Percentiles rank a stretch among this genome's conserved stretches.
These are phyloP conservation scores for Grallaria varia DNA, from an alignment of 2,113 vertebrate species.

Conservation along the genomic window DNA sequence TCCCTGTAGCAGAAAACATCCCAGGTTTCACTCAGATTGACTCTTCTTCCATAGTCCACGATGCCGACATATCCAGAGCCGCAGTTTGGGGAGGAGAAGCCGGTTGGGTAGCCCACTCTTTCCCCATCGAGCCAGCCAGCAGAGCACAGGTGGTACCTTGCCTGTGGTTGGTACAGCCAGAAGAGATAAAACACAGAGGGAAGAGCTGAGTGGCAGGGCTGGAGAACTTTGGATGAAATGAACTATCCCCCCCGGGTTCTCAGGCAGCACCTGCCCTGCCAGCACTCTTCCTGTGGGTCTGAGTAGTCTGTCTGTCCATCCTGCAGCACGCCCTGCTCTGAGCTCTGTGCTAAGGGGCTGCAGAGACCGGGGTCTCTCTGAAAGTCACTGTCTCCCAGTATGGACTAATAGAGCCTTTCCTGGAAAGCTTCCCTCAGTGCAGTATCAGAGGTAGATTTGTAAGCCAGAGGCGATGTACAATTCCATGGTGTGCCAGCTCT, in stretches of 20 bases:
- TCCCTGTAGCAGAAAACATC: constrained; percentile 91
- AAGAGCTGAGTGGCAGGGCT: not conserved
- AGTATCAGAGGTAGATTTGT: not conserved
- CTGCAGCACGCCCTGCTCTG: not conserved
- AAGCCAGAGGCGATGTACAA: not conserved
- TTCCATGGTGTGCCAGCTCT: not conserved
- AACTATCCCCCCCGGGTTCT: accelerated
- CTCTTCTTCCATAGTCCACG: constrained; percentile 85
- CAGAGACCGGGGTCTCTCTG: accelerated
- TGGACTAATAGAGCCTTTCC: not conserved
- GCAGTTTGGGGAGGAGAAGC: constrained; percentile 83
- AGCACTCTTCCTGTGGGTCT: not conserved
- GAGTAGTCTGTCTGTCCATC: not conserved
- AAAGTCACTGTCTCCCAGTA: not conserved
- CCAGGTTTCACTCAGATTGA: constrained; percentile 85
- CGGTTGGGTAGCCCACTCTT: constrained; percentile 87
- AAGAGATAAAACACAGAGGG: not conserved
- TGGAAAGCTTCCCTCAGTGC: not conserved
- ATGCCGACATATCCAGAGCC: constrained; percentile 87
- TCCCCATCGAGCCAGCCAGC: constrained; percentile 85
- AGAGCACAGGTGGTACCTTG: constrained; percentile 83
- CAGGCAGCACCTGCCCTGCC: not conserved
- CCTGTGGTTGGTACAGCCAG: constrained; percentile 65
- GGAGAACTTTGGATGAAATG: accelerated
- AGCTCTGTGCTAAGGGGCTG: not conserved